Evolutionary conservation across 2,888 invertebrate genomes (phyloP).

Genomic region (Pheosia gnoma): DNA sequence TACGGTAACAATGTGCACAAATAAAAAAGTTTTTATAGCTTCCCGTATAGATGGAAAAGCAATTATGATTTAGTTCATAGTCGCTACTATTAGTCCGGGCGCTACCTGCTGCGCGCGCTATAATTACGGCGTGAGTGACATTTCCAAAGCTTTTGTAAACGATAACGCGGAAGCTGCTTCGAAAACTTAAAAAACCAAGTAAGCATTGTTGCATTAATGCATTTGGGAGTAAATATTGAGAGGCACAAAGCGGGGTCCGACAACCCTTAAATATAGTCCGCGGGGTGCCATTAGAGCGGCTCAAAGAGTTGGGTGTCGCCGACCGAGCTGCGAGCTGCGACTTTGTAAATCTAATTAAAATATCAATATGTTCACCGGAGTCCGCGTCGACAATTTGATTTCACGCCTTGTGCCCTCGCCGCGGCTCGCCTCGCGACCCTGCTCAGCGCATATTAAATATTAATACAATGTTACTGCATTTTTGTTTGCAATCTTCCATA

Average conservation of each 20-base stretch:
- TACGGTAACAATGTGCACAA: constrained; percentile 47
- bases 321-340: constrained; percentile 65
- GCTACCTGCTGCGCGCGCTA: constrained; percentile 79
- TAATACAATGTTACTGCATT: constrained; percentile 35
- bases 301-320: constrained; percentile 82
- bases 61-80: constrained; percentile 68
- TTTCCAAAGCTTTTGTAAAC: constrained; percentile 80
- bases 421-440: constrained; percentile 22
- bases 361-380: constrained; percentile 81
- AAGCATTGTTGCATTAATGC: constrained; percentile 82
- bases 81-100: constrained; percentile 59
- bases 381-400: constrained; percentile 81
- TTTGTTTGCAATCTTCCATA: constrained; percentile 19
- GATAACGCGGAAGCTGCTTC: constrained; percentile 83
- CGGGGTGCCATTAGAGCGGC: constrained; percentile 81
- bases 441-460: constrained; percentile 37
- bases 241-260: constrained; percentile 75
- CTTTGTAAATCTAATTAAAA: constrained; percentile 85
- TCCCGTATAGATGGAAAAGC: constrained; percentile 65
- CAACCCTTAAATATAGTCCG: constrained; percentile 80
- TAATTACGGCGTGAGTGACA: constrained; percentile 80
- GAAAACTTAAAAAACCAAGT: constrained; percentile 81
- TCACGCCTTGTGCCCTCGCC: constrained; percentile 65
- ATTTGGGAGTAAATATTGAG: constrained; percentile 83
- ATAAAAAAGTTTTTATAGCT: constrained; percentile 55